A percentile compares a stretch with the other conserved stretches of the same genome.
Evolutionary conservation across 2,113 vertebrate genomes (phyloP).

Genomic region (Toxostoma redivivum): DNA sequence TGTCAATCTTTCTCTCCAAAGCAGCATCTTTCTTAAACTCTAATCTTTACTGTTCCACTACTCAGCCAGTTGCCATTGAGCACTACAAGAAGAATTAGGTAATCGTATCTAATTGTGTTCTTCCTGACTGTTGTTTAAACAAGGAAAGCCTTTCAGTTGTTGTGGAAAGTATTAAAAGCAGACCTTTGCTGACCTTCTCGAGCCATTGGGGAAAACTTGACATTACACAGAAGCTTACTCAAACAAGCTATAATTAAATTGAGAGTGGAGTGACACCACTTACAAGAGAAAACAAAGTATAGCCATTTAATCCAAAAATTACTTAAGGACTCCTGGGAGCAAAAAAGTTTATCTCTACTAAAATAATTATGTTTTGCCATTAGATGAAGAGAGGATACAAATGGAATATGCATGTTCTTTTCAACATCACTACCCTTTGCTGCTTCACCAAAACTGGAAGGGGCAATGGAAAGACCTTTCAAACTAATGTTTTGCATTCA

Average conservation of each 20-base stretch:
- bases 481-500: slow-evolving; percentile 29
- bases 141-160: slow-evolving; percentile 54
- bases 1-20: not conserved
- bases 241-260: slow-evolving; percentile 85
- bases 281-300: slow-evolving; percentile 68
- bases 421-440: slow-evolving; percentile 17
- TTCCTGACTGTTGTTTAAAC: slow-evolving; percentile 51
- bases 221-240: slow-evolving; percentile 79
- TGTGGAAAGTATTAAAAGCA: slow-evolving; percentile 71
- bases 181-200: slow-evolving; percentile 83
- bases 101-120: slow-evolving; percentile 35
- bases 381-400: slow-evolving; percentile 21
- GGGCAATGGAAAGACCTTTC: not conserved
- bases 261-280: slow-evolving; percentile 75
- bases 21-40: not conserved
- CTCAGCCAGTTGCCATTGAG: not conserved
- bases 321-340: slow-evolving; percentile 57
- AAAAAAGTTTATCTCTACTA: slow-evolving; percentile 26
- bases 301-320: slow-evolving; percentile 69
- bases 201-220: slow-evolving; percentile 78
- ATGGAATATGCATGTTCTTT: slow-evolving; percentile 57
- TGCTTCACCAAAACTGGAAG: slow-evolving; percentile 18
- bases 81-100: slow-evolving; percentile 42
- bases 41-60: not conserved
- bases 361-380: slow-evolving; percentile 43